phyloP scores from a whole-genome alignment of 2,113 vertebrate species.

The Oryzias curvinotus region DNA sequence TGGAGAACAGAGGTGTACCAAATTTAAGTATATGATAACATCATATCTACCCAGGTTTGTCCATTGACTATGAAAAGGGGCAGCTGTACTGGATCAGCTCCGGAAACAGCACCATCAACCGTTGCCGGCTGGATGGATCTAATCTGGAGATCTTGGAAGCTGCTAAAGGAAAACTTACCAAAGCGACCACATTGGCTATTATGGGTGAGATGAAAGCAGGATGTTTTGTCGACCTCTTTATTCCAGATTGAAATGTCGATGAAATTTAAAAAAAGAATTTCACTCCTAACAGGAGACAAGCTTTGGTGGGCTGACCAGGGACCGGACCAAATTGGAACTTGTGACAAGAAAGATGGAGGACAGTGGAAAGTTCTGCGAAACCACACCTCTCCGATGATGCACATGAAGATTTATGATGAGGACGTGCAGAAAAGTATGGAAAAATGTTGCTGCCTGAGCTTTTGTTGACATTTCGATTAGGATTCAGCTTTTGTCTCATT shows the following conservation, averaged over 20 bases:
- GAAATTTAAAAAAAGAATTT: neutral
- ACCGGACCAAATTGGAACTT: constrained; percentile 91
- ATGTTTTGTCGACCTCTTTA: neutral
- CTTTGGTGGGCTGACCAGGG: constrained; percentile 97
- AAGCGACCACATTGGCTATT: constrained; percentile 90
- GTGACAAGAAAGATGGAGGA: constrained; percentile 86
- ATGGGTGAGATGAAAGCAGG: constrained; percentile 84
- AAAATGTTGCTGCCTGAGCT: neutral
- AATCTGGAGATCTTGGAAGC: constrained; percentile 81
- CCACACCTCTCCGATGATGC: constrained; percentile 94
- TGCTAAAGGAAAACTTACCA: constrained; percentile 84
- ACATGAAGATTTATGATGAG: constrained; percentile 97
- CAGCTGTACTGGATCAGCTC: constrained; percentile 97
- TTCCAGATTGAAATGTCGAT: neutral
- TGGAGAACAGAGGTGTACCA: neutral
- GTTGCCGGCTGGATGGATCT: constrained; percentile 86
- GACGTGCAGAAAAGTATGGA: constrained; percentile 76
- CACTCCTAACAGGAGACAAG: constrained; percentile 82
- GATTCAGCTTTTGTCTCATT: neutral
- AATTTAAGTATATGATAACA: neutral
- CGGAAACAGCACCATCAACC: constrained; percentile 87
- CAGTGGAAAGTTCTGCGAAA: constrained; percentile 85
- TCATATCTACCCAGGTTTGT: constrained; percentile 79
- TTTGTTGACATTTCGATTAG: neutral
- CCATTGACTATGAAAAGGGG: constrained; percentile 87